phyloP scores from a whole-genome alignment of 92 coral and sea anemone genomes.

The Muricea muricata region DNA sequence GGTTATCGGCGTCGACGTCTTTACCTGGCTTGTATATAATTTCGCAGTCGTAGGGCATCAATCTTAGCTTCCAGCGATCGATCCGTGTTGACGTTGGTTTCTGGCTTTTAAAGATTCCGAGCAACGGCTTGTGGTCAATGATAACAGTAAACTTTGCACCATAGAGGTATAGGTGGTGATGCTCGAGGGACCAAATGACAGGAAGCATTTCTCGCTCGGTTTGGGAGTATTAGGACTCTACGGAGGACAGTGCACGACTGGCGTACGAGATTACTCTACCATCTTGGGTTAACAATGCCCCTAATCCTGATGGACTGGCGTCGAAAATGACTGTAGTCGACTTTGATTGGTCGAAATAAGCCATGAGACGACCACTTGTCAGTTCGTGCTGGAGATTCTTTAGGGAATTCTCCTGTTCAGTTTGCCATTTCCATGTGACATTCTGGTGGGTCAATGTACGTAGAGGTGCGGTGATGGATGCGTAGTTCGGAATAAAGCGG shows the following conservation, averaged over 20 bases:
- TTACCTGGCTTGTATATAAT: constrained; percentile 65
- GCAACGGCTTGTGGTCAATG: constrained; percentile 71
- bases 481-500: constrained; percentile 41
- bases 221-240: constrained; percentile 50
- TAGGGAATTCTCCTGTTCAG: constrained; percentile 5
- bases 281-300: constrained; percentile 46
- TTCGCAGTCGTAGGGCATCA: constrained; percentile 63
- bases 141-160: constrained; percentile 59
- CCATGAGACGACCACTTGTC: constrained; percentile 47
- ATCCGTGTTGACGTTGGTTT: constrained; percentile 58
- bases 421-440: constrained; percentile 51
- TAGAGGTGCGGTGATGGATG: constrained; percentile 55
- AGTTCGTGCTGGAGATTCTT: background rate
- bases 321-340: too few species aligned
- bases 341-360: too few species aligned
- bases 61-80: constrained; percentile 71
- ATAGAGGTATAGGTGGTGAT: constrained; percentile 50
- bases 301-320: too few species aligned
- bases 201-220: constrained; percentile 54
- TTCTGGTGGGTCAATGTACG: constrained; percentile 38
- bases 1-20: constrained; percentile 66
- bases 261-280: constrained; percentile 47
- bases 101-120: constrained; percentile 58
- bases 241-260: constrained; percentile 47
- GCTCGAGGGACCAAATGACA: constrained; percentile 50